Conservation (phyloP, 2,113 vertebrate genomes). For the Cephalopterus ornatus region DNA sequence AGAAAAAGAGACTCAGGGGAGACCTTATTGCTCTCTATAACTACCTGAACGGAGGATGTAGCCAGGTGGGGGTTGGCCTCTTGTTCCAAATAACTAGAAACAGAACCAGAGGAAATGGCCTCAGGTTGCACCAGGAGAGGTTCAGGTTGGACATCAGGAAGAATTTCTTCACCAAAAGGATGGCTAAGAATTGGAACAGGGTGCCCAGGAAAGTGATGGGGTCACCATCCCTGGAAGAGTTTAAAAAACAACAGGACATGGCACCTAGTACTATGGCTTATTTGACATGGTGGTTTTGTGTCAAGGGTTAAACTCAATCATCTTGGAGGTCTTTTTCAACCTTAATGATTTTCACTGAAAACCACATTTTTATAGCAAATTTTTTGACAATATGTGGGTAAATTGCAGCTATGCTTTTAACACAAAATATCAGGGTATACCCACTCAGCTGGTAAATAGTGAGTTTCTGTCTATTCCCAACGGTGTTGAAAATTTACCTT, state of each 20-base stretch:
- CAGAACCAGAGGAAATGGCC: neutral
- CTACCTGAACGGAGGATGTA: neutral
- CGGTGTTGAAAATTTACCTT: neutral
- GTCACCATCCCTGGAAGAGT: neutral
- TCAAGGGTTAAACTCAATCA: neutral
- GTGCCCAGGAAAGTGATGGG: neutral
- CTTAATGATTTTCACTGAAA: neutral
- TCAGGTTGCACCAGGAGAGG: neutral
- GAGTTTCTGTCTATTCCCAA: neutral
- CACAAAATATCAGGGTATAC: neutral
- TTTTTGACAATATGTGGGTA: neutral
- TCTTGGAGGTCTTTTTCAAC: neutral
- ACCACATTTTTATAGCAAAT: neutral
- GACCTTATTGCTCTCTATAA: too few species aligned
- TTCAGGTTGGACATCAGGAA: neutral
- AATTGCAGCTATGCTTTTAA: neutral
- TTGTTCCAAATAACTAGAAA: neutral
- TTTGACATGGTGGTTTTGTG: neutral
- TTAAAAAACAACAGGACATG: neutral
- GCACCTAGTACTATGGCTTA: neutral
- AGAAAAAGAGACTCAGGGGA: neutral
- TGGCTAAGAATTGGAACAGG: neutral
- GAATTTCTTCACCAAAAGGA: neutral
- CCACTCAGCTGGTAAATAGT: neutral
- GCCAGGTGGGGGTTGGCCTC: fast-evolving